Conservation (phyloP, 1,140 invertebrate genomes). For the Polyergus mexicanus region DNA sequence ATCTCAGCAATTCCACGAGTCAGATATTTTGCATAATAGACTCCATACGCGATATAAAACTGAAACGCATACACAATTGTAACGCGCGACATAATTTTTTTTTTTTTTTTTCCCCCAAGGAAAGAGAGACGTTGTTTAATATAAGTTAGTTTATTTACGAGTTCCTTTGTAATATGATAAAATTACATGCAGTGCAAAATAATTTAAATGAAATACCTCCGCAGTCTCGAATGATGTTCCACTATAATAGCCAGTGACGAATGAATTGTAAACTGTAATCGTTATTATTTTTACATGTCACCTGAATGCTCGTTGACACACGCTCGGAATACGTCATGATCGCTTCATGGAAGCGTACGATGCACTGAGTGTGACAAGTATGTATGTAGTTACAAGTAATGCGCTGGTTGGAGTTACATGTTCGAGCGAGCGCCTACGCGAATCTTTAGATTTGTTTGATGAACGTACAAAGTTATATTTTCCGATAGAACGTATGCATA, state of each 20-base stretch:
- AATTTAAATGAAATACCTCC: conserved; percentile 58
- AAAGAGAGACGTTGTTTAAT: no score
- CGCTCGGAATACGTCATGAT: conserved; percentile 17
- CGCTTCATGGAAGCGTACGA: neutral
- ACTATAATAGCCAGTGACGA: conserved; percentile 64
- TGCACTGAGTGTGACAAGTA: conserved; percentile 1
- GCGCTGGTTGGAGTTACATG: neutral
- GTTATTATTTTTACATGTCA: neutral
- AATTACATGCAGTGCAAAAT: no score
- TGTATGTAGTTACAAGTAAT: neutral
- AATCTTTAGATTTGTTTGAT: conserved; percentile 5
- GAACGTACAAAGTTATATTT: neutral
- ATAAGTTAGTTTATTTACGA: no score
- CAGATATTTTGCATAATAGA: conserved; percentile 73
- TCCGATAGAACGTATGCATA: neutral
- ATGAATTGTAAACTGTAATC: conserved; percentile 57
- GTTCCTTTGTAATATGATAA: no score
- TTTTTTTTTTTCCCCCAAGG: no score
- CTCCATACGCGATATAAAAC: conserved; percentile 74
- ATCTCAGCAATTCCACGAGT: conserved; percentile 75
- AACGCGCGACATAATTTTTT: neutral
- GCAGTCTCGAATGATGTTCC: conserved; percentile 63
- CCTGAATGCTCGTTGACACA: neutral
- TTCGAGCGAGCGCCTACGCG: conserved; percentile 31
- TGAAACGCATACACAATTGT: conserved; percentile 48